phyloP scores from a whole-genome alignment of 2,797 vertebrate species.

The Lophius americanus region DNA sequence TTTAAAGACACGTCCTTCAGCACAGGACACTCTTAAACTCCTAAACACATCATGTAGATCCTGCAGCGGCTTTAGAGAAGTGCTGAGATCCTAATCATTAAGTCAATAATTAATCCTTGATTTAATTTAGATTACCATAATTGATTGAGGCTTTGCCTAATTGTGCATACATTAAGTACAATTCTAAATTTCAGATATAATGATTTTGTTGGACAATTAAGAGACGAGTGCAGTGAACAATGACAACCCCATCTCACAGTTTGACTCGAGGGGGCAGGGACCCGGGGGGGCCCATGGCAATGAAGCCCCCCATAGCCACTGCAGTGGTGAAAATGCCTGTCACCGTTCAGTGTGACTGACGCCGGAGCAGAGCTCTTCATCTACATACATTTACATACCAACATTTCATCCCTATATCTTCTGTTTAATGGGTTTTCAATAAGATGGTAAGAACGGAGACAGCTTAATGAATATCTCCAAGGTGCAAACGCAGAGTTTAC shows the following conservation, averaged over 20 bases:
- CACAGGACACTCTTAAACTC: not conserved
- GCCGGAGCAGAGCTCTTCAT: slow-evolving; percentile 42
- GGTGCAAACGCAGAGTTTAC: slow-evolving; percentile 23
- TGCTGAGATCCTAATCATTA: slow-evolving; percentile 53
- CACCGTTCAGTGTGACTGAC: slow-evolving; percentile 27
- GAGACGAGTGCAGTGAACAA: slow-evolving; percentile 50
- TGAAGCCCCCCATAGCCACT: slow-evolving; percentile 20
- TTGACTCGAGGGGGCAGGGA: slow-evolving; percentile 48
- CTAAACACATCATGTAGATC: not conserved
- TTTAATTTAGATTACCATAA: slow-evolving; percentile 64
- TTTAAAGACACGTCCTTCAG: too few species aligned
- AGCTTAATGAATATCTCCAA: slow-evolving; percentile 45
- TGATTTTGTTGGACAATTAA: slow-evolving; percentile 58
- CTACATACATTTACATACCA: slow-evolving; percentile 76
- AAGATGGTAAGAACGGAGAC: slow-evolving; percentile 22
- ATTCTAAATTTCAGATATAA: slow-evolving; percentile 60
- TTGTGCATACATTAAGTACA: slow-evolving; percentile 61
- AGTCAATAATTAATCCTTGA: slow-evolving; percentile 56
- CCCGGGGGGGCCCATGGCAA: slow-evolving; percentile 2
- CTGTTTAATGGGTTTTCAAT: slow-evolving; percentile 54
- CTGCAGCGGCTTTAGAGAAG: not conserved
- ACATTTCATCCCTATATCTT: slow-evolving; percentile 49
- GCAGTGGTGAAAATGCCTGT: slow-evolving; percentile 29
- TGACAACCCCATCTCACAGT: slow-evolving; percentile 44
- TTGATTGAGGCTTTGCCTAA: slow-evolving; percentile 55